phyloP scores from a whole-genome alignment of 2,113 vertebrate species.

The Forbesichthys papilliferus region DNA sequence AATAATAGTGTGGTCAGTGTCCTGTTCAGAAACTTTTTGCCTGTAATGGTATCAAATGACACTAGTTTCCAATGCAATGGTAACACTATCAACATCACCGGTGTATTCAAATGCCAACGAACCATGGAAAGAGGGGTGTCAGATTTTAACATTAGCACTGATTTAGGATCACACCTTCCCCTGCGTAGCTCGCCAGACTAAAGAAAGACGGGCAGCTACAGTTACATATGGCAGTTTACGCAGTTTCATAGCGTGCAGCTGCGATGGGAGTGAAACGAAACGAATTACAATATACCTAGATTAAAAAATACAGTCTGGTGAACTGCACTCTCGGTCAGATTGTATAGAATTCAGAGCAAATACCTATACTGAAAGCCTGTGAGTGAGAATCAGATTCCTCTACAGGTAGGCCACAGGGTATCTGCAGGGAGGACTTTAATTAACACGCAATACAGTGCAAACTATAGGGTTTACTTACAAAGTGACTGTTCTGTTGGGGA shows the following conservation, averaged over 20 bases:
- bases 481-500: conserved; percentile 89
- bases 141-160: conserved; percentile 6
- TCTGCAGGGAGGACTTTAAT: no score
- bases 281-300: conserved; percentile 2
- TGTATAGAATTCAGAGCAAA: no score
- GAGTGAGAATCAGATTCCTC: no score
- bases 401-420: no score
- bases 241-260: conserved; percentile 18
- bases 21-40: neutral
- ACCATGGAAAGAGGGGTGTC: conserved; percentile 7
- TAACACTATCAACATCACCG: neutral
- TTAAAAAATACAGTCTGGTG: neutral
- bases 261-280: conserved; percentile 16
- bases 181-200: conserved; percentile 25
- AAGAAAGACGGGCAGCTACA: conserved; percentile 20
- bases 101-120: conserved; percentile 7
- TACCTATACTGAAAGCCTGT: no score
- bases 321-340: neutral
- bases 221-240: conserved; percentile 36
- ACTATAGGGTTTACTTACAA: conserved; percentile 83
- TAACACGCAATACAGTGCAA: no score
- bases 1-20: neutral
- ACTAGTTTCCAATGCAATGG: no score
- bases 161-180: conserved; percentile 18
- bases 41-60: neutral